Conservation (phyloP, 2,113 vertebrate genomes). For the Equus quagga region DNA sequence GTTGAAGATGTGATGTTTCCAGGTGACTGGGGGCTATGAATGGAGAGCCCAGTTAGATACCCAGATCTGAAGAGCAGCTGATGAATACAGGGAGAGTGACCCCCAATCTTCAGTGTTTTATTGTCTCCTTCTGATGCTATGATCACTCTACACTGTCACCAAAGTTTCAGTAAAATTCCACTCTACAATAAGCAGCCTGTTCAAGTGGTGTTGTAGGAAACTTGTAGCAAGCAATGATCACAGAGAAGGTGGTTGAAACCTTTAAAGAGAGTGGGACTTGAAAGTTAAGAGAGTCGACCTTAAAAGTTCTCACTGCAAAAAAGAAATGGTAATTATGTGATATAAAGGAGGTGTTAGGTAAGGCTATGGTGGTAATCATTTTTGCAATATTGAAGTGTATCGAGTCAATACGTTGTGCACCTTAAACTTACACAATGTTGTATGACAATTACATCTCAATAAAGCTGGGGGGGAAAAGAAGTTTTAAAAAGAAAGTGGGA, state of each 20-base stretch:
- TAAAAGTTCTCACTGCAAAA: not conserved
- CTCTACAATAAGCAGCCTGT: not conserved
- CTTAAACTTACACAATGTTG: not conserved
- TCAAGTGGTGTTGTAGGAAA: no score
- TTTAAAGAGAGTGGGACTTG: not conserved
- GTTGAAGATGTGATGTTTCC: not conserved
- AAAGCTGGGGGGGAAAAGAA: not conserved
- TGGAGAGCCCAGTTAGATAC: not conserved
- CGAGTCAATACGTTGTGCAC: not conserved
- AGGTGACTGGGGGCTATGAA: no score
- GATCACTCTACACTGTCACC: not conserved
- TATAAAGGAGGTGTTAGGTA: not conserved
- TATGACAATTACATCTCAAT: not conserved
- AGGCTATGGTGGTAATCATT: not conserved
- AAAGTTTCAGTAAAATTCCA: not conserved
- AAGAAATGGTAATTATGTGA: not conserved
- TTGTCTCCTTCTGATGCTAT: not conserved
- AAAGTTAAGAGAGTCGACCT: not conserved
- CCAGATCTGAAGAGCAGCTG: not conserved
- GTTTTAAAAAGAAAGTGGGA: not conserved
- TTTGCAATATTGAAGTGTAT: not conserved
- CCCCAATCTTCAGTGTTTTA: accelerated
- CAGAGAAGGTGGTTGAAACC: not conserved
- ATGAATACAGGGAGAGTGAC: accelerated
- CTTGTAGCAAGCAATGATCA: not conserved